A percentile compares a stretch with the other conserved stretches of the same genome.
Evolutionary conservation across 2,888 invertebrate species (phyloP).

Genomic region (Oligia fasciuncula): DNA sequence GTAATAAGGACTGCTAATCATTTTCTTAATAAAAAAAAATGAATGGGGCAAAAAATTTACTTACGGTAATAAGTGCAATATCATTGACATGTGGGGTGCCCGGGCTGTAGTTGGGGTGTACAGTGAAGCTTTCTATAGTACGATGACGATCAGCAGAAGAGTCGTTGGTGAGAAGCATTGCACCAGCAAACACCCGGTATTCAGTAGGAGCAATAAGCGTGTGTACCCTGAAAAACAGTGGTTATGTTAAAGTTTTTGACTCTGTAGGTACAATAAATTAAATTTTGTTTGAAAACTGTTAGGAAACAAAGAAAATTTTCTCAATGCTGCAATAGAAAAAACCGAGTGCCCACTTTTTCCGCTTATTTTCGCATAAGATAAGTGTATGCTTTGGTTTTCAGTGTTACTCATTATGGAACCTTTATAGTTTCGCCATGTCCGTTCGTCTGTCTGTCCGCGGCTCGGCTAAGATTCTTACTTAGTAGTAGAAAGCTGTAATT

Average conservation of each 20-base stretch:
- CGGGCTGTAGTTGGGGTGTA: slow-evolving; percentile 61
- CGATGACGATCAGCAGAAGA: slow-evolving; percentile 54
- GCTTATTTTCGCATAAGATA: background rate
- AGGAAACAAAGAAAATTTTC: background rate
- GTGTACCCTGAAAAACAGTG: slow-evolving; percentile 46
- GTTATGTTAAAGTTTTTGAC: background rate
- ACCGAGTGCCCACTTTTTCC: background rate
- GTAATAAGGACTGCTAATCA: background rate
- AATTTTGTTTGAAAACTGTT: background rate
- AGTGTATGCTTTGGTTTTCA: background rate
- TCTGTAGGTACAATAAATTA: background rate
- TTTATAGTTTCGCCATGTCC: no score
- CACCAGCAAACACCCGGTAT: slow-evolving; percentile 69
- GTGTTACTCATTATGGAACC: no score
- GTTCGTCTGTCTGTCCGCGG: no score
- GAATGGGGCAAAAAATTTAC: slow-evolving; percentile 37
- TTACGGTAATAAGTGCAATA: slow-evolving; percentile 71
- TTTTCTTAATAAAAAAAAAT: background rate
- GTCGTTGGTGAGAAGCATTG: slow-evolving; percentile 56
- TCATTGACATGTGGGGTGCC: slow-evolving; percentile 62
- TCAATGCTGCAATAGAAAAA: background rate
- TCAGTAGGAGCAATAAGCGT: slow-evolving; percentile 33
- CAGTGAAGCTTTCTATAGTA: slow-evolving; percentile 60
- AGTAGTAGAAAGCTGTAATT: no score
- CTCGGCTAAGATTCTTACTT: no score